Evolutionary conservation across 2,797 vertebrate genomes (phyloP), one percentile per base, ranked within the genome.

Genomic region (Masticophis lateralis): DNA sequence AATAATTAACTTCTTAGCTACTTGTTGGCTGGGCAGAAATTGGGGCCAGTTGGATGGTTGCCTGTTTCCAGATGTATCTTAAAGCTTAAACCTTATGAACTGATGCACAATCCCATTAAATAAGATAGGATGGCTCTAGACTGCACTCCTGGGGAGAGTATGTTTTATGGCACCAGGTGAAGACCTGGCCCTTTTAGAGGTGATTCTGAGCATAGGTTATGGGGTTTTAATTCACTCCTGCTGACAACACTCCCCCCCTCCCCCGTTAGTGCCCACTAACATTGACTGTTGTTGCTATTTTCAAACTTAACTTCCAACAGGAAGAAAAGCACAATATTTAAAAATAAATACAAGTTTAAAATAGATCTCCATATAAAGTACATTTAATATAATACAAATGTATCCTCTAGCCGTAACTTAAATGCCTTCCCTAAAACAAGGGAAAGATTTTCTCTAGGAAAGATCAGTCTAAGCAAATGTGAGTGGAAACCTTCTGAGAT

Each of bases 391-490:
- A 83, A 47, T 22, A 25, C 74, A 47, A 4, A 22, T 0, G 2
- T 83, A 83, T 83, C 37, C 37, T 83, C 74, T 83, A 83, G 10
- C 20, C 47, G 4, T 47, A 83, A 83, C 4, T 83, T 47, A 22
- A 79, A 32, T 10, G 37, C 37, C 8, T 83, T 47, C 37, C 37
- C 20, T 83, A 83, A 83, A 83, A 43, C 9, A 43, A 83, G 22
- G 43, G 74, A 25, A 83, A 83, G 20, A 83, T 83, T 83, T 93
- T 69, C 56, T 93, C 94, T 95, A 47, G 0, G 0, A 96, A 94
- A 69, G 92, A 89, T 95, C 95, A 94, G 96, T 93, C 91, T 96
- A 94, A 93, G 91, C 55, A 91, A 87, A 91, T 94, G 87, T 90
- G 86, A 28, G 57, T 93, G 47, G 51, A 94, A 86, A 90, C 91